phyloP scores from a whole-genome alignment of 92 coral and sea anemone species.

The Blastomussa wellsi region DNA sequence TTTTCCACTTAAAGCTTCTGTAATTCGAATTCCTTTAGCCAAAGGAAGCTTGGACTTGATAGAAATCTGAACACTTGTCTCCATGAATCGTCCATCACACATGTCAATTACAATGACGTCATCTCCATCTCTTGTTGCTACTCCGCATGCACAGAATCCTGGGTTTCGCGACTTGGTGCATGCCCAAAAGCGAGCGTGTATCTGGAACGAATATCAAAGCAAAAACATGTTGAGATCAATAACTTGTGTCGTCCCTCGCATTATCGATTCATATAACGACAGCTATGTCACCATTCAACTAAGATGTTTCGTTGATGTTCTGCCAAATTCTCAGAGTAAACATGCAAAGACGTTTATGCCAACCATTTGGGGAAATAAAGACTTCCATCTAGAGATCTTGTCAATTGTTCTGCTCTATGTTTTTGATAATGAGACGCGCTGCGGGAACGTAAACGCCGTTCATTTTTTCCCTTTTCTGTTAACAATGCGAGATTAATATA shows the following conservation, averaged over 20 bases:
- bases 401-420: too few relatives aligned
- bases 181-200: slow-evolving; percentile 76
- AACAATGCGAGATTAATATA: background rate
- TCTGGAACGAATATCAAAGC: slow-evolving; percentile 39
- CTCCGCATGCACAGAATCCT: slow-evolving; percentile 81
- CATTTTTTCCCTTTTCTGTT: background rate
- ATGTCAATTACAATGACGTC: slow-evolving; percentile 90
- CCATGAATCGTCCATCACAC: slow-evolving; percentile 77
- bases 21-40: slow-evolving; percentile 67
- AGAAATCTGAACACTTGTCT: slow-evolving; percentile 78
- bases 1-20: slow-evolving; percentile 76
- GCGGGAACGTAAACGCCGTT: background rate
- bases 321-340: background rate
- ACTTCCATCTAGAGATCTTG: too few relatives aligned
- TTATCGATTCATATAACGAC: background rate
- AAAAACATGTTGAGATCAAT: background rate
- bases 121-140: slow-evolving; percentile 74
- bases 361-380: too few relatives aligned
- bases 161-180: slow-evolving; percentile 60
- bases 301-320: too few relatives aligned
- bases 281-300: too few relatives aligned
- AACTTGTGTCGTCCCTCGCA: background rate
- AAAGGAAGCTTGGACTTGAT: slow-evolving; percentile 73
- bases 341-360: background rate
- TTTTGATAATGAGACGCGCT: background rate